A percentile compares a stretch with the other conserved stretches of the same genome.
Conservation (phyloP, 2,888 invertebrate species). For the Prosopocoilus inquinatus region DNA sequence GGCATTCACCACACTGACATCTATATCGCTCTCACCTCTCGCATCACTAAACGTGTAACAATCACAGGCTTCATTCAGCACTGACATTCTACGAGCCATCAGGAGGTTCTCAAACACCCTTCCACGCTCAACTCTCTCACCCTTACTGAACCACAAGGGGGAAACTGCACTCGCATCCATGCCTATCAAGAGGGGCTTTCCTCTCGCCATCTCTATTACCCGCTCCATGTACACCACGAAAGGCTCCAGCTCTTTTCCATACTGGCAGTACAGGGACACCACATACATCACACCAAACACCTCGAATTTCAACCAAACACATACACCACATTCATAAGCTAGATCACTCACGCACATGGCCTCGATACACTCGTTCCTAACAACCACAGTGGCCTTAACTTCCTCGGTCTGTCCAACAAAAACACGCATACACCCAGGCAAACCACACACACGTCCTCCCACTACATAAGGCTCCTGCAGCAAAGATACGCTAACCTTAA, state of each 20-base stretch:
- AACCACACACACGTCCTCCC: slow-evolving; percentile 11
- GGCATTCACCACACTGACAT: slow-evolving; percentile 21
- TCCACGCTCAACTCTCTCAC: not conserved
- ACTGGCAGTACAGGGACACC: too few species aligned
- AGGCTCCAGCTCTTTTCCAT: too few species aligned
- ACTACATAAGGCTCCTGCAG: slow-evolving; percentile 13
- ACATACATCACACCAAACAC: too few species aligned
- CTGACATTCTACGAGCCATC: slow-evolving; percentile 5
- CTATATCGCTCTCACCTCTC: slow-evolving; percentile 22
- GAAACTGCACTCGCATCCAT: too few species aligned
- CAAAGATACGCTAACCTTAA: not conserved
- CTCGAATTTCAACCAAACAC: not conserved
- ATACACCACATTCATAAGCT: not conserved
- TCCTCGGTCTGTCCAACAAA: not conserved
- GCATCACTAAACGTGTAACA: slow-evolving; percentile 21
- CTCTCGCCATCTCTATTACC: too few species aligned
- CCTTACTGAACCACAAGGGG: too few species aligned
- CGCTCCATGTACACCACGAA: too few species aligned
- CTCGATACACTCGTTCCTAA: not conserved
- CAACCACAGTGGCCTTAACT: not conserved
- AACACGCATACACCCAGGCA: slow-evolving; percentile 9
- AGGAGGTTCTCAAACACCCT: slow-evolving; percentile 12
- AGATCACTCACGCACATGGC: not conserved
- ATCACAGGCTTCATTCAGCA: slow-evolving; percentile 22
- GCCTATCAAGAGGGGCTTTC: too few species aligned